A percentile compares a stretch with the other conserved stretches of the same genome.
phyloP scores from a whole-genome alignment of 1,140 invertebrate species.

The Adoxophyes honmai region DNA sequence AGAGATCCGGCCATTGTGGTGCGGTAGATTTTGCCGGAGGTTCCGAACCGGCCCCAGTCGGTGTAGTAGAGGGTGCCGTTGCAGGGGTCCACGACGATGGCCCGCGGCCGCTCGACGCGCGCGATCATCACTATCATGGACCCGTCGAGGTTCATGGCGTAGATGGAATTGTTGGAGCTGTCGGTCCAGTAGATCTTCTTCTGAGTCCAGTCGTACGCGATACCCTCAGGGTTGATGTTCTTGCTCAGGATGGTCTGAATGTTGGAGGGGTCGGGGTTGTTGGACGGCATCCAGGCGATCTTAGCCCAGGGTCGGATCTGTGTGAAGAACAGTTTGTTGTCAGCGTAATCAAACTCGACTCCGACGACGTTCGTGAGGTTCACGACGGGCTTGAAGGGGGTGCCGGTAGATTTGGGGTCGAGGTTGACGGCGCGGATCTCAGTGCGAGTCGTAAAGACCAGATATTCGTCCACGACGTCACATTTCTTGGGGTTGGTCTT shows the following conservation, averaged over 20 bases:
- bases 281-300: slow-evolving; percentile 88
- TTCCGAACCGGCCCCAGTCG: slow-evolving; percentile 95
- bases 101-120: slow-evolving; percentile 93
- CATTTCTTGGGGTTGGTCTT: slow-evolving; percentile 83
- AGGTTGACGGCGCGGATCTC: slow-evolving; percentile 93
- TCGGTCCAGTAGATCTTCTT: slow-evolving; percentile 99
- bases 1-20: slow-evolving; percentile 98
- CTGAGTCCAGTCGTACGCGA: slow-evolving; percentile 98
- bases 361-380: slow-evolving; percentile 98
- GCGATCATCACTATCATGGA: slow-evolving; percentile 95
- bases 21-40: slow-evolving; percentile 95
- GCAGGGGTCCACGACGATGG: slow-evolving; percentile 98
- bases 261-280: slow-evolving; percentile 79
- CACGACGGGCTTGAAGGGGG: slow-evolving; percentile 91
- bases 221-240: slow-evolving; percentile 95
- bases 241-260: slow-evolving; percentile 88
- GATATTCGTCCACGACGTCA: slow-evolving; percentile 89
- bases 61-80: slow-evolving; percentile 95
- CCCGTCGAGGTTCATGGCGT: slow-evolving; percentile 95
- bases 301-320: slow-evolving; percentile 94
- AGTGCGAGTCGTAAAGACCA: slow-evolving; percentile 94
- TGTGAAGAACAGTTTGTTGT: slow-evolving; percentile 92
- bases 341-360: slow-evolving; percentile 95
- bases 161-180: slow-evolving; percentile 95
- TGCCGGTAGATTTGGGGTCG: slow-evolving; percentile 86